Conservation (phyloP, 2,888 invertebrate species). For the Orchesellides sinensis region DNA sequence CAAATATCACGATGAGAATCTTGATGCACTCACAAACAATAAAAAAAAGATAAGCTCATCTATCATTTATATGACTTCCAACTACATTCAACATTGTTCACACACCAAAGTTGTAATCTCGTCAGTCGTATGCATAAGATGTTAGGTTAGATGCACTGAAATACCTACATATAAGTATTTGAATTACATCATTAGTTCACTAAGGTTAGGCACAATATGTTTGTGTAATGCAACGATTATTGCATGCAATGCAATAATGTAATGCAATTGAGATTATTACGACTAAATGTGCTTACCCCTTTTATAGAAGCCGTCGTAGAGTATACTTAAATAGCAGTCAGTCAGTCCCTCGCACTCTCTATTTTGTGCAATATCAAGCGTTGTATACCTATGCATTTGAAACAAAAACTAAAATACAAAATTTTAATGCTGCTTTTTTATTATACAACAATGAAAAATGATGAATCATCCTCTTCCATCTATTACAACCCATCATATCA, state of each 20-base stretch:
- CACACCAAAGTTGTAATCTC: no score
- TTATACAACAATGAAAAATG: background rate
- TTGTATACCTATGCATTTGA: background rate
- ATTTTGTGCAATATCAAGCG: no score
- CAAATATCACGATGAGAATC: no score
- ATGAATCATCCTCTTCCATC: conserved; percentile 21
- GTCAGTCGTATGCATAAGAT: no score
- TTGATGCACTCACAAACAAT: no score
- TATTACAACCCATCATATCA: background rate
- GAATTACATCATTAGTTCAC: conserved; percentile 59
- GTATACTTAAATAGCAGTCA: no score
- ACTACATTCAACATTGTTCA: no score
- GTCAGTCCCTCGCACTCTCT: no score
- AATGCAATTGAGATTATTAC: conserved; percentile 23
- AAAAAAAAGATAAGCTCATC: background rate
- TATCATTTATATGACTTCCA: background rate
- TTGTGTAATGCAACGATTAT: conserved; percentile 33
- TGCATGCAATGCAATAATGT: conserved; percentile 18
- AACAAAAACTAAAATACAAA: background rate
- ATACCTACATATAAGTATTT: no score
- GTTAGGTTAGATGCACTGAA: no score
- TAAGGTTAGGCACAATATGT: conserved; percentile 52
- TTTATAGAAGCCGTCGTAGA: no score
- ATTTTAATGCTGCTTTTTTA: background rate
- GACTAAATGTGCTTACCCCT: conserved; percentile 35